A percentile compares a stretch with the other conserved stretches of the same genome.
These are phyloP conservation scores for Apodemus sylvaticus DNA, from an alignment of 2,113 vertebrate genomes.

Conservation along the genomic window DNA sequence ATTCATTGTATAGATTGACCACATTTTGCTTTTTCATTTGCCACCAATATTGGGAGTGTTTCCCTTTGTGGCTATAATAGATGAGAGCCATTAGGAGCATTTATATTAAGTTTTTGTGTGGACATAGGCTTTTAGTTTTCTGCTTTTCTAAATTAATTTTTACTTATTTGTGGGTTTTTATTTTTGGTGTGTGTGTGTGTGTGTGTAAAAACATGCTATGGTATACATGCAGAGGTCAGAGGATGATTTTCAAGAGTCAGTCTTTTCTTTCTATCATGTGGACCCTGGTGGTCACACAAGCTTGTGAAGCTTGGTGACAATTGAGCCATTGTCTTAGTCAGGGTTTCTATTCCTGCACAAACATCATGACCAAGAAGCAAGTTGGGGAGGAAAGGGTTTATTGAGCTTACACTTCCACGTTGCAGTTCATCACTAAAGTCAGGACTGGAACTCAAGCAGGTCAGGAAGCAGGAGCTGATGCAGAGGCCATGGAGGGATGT, in stretches of 20 bases:
- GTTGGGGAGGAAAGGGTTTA: no score
- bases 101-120: background rate
- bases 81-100: background rate
- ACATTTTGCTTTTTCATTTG: background rate
- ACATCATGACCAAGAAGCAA: no score
- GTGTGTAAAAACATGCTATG: background rate
- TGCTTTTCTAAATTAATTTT: background rate
- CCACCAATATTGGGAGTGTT: background rate
- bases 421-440: no score
- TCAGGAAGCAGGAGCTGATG: no score
- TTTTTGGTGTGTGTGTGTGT: background rate
- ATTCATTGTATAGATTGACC: background rate
- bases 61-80: background rate
- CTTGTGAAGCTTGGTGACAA: background rate
- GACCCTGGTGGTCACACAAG: background rate
- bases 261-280: background rate
- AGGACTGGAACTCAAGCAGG: no score
- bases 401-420: no score
- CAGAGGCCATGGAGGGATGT: no score
- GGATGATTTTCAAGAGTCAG: background rate
- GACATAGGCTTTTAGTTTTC: background rate
- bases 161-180: no score
- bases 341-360: no score
- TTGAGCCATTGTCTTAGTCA: no score
- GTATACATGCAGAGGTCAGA: background rate